Evolutionary conservation across 2,113 vertebrate species (phyloP), one percentile per base, ranked within the genome.

Genomic region (Oncorhynchus masou): DNA sequence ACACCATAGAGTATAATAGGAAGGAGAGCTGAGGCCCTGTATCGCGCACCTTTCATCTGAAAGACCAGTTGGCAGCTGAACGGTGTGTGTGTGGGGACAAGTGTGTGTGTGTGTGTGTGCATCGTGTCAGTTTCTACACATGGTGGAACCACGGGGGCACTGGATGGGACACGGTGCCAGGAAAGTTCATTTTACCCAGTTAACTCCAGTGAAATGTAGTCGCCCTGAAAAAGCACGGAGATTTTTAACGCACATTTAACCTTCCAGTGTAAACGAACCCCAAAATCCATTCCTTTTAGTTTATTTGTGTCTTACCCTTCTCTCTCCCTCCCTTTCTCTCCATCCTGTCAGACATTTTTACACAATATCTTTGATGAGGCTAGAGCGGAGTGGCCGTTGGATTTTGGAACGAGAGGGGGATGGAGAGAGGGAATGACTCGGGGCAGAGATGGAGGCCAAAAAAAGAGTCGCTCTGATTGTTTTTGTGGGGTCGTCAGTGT

Each of bases 401-500:
- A 54, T 54, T 54, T 54, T 16, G 59, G 59, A n/a, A 22, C n/a
- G 59, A 62, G 59, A 60, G 57, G 7, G 20, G 57, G 57, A 2
- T 6, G 57, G 3, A n/a, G 59, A 24, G 59, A 62, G n/a, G n/a
- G n/a, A 22, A 62, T n/a, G 59, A 8, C 51, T 19, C 5, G n/a
- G 59, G 59, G 7, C 59, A 62, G 59, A 22, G 7, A 8, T 8
- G 59, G 59, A 60, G n/a, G 12, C 22, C n/a, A 51, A 16, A 51
- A 16, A 51, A 51, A 34, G 49, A 51, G 59, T 62, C n/a, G 9
- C 59, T 62, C 13, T 9, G 49, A 5, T 54, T 54, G 1, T 19
- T 19, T 54, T 19, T 4, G 4, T 19, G 3, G n/a, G 81, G 79
- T 70, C 83, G 75, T 75, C 79, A 82, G 81, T 79, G 70, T 80